Evolutionary conservation across 1,140 invertebrate species (phyloP).

Genomic region (Dolichoris vasculosae): DNA sequence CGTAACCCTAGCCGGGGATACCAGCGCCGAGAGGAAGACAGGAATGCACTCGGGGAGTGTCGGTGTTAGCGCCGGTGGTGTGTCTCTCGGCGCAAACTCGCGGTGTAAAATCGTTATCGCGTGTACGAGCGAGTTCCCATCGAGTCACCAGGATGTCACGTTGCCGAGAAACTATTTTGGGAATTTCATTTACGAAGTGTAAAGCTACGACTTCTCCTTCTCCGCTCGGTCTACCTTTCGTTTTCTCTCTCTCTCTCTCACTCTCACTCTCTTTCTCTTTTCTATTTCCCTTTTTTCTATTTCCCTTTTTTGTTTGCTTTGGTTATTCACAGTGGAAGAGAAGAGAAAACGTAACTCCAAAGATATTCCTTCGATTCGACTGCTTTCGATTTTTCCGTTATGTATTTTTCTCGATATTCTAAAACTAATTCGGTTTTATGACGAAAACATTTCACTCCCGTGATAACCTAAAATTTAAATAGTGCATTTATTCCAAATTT

Average conservation of each 20-base stretch:
- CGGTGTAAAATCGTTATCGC: conserved; percentile 32
- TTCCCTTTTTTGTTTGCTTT: background rate
- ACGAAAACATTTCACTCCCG: background rate
- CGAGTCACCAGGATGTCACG: background rate
- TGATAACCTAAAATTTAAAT: background rate
- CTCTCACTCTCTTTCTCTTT: background rate
- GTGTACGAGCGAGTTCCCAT: background rate
- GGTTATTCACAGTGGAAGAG: background rate
- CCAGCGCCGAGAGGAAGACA: background rate
- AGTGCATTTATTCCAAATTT: background rate
- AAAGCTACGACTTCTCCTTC: background rate
- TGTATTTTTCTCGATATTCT: background rate
- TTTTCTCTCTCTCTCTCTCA: background rate
- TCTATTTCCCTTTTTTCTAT: background rate
- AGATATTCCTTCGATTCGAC: background rate
- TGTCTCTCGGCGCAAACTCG: background rate
- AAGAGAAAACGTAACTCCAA: background rate
- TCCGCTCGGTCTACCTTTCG: no score
- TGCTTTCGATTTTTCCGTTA: background rate
- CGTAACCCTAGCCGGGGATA: background rate
- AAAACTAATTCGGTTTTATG: background rate
- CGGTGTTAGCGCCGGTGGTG: background rate
- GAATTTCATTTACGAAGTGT: conserved; percentile 31
- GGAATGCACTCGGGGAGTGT: background rate
- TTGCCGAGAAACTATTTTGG: conserved; percentile 30